These are phyloP conservation scores for Prunella himalayana DNA, from an alignment of 2,113 vertebrate species.

Conservation along the genomic window DNA sequence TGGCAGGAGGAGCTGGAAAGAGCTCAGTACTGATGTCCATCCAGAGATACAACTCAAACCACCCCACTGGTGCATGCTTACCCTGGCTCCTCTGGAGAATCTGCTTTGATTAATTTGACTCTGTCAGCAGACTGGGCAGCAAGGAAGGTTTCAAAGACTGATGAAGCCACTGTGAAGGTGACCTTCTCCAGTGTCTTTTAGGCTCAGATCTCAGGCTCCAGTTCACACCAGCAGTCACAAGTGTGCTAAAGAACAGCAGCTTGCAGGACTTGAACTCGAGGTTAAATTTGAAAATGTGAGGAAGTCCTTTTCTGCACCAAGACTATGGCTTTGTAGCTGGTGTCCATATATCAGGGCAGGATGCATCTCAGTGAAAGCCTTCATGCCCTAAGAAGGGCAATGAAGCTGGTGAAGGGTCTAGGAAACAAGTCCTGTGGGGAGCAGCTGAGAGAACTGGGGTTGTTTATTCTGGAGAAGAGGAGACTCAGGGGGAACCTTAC, in stretches of 20 bases:
- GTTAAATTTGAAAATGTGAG: background rate
- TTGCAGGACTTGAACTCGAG: background rate
- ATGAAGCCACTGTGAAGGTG: background rate
- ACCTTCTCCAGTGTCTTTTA: background rate
- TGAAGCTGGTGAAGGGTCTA: background rate
- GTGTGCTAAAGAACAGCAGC: background rate
- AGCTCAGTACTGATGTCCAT: background rate
- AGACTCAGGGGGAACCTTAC: background rate
- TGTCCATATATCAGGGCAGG: background rate
- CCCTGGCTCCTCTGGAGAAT: background rate
- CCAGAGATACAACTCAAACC: accelerated
- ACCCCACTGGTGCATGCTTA: accelerated
- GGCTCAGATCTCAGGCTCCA: background rate
- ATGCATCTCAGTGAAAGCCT: background rate
- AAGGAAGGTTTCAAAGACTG: background rate
- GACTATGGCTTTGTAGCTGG: background rate
- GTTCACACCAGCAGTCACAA: background rate
- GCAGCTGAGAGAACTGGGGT: background rate
- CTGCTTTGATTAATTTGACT: background rate
- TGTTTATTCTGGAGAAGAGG: background rate
- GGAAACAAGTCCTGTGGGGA: background rate
- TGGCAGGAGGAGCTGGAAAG: background rate
- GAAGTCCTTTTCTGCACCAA: background rate
- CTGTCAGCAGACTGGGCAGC: background rate
- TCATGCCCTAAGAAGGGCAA: background rate